Conservation (phyloP, 1,140 invertebrate species). For the Drosophila pseudoananassae region DNA sequence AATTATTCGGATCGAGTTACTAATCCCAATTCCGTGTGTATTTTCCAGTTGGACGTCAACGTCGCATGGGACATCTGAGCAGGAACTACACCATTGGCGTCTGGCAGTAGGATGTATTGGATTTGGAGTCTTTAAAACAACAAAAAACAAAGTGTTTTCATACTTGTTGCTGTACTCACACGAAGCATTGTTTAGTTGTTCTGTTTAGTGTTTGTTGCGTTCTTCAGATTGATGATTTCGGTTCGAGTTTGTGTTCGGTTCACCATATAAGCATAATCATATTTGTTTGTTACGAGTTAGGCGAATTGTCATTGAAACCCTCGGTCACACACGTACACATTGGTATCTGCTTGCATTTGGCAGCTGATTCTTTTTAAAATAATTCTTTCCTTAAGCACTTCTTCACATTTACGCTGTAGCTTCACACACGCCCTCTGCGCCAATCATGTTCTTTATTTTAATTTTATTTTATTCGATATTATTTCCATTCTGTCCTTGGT, state of each 20-base stretch:
- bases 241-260: constrained; percentile 64
- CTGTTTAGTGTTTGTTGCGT: constrained; percentile 75
- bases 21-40: constrained; percentile 34
- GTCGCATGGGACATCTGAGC: constrained; percentile 82
- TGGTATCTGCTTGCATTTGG: constrained; percentile 24
- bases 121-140: constrained; percentile 1
- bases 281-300: constrained; percentile 73
- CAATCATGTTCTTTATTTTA: constrained; percentile 11
- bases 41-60: constrained; percentile 80
- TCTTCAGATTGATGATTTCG: constrained; percentile 56
- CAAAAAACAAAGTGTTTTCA: constrained; percentile 26
- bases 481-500: constrained; percentile 32
- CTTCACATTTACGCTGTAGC: constrained; percentile 64
- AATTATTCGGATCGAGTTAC: neutral
- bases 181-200: constrained; percentile 29
- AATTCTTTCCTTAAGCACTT: constrained; percentile 72
- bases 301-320: constrained; percentile 63
- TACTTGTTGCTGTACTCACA: constrained; percentile 48
- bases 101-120: constrained; percentile 59
- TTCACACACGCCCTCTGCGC: constrained; percentile 34
- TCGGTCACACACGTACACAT: constrained; percentile 8
- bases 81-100: constrained; percentile 82
- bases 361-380: constrained; percentile 33
- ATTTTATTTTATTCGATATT: constrained; percentile 30
- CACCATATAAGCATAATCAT: constrained; percentile 60